Evolutionary conservation across 2,797 vertebrate species (phyloP).

Genomic region (Hoplostethus atlanticus): DNA sequence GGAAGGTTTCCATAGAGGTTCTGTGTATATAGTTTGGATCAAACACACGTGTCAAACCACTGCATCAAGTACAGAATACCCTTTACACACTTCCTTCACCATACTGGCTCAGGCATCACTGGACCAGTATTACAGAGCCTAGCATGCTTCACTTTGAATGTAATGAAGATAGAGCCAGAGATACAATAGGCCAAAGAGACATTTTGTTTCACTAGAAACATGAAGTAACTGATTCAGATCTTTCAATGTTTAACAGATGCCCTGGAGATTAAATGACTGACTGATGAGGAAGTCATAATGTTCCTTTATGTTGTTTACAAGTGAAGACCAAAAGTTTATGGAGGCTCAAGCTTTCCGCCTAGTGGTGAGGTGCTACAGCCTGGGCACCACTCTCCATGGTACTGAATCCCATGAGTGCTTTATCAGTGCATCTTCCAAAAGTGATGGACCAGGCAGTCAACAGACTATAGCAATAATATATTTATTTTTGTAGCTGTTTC

Average conservation of each 20-base stretch:
- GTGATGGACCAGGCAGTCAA: too few relatives aligned
- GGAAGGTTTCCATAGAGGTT: not conserved
- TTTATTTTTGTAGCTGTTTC: not conserved
- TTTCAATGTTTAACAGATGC: constrained; percentile 26
- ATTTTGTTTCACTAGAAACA: not conserved
- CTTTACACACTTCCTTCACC: not conserved
- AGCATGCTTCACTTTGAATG: not conserved
- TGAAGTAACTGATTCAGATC: not conserved
- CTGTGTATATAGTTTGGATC: not conserved
- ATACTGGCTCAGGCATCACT: not conserved
- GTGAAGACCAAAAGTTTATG: not conserved
- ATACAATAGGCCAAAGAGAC: not conserved
- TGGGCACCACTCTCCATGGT: not conserved
- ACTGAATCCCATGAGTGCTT: constrained; percentile 10
- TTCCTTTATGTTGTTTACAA: not conserved
- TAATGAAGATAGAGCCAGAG: not conserved
- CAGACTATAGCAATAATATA: not conserved
- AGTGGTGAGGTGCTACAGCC: not conserved
- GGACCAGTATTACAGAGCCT: not conserved
- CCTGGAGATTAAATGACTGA: not conserved
- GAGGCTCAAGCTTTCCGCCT: not conserved
- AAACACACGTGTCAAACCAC: not conserved
- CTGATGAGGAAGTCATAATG: constrained; percentile 8
- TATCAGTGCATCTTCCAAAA: not conserved
- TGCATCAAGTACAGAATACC: not conserved